Conservation (phyloP, 2,888 invertebrate species). For the Thereva unica region DNA sequence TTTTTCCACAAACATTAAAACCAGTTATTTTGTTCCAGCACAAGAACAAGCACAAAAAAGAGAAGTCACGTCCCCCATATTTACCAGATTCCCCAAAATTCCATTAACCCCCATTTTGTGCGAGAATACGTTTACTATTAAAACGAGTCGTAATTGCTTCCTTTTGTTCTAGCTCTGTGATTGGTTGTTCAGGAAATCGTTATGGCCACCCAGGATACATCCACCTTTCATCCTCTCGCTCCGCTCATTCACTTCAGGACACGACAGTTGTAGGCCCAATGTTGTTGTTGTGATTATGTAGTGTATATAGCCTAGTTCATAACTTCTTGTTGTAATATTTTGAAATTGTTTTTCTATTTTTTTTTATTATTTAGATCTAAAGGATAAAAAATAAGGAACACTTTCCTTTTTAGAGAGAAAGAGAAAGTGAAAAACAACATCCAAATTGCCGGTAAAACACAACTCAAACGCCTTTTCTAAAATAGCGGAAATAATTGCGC, state of each 20-base stretch:
- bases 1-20: no score
- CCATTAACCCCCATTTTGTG: no score
- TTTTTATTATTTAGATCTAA: not conserved
- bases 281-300: no score
- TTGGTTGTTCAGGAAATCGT: slow-evolving; percentile 28
- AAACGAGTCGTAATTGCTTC: slow-evolving; percentile 21
- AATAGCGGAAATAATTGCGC: slow-evolving; percentile 31
- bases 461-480: slow-evolving; percentile 2
- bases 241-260: not conserved
- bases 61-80: no score
- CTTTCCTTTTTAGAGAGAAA: not conserved
- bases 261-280: not conserved
- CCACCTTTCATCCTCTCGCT: not conserved
- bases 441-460: slow-evolving; percentile 27
- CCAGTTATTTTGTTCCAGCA: no score
- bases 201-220: slow-evolving; percentile 6
- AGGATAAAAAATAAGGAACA: not conserved
- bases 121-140: no score
- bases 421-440: not conserved
- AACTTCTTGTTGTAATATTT: no score
- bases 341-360: no score
- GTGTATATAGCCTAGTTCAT: no score
- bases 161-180: slow-evolving; percentile 36
- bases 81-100: no score
- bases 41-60: no score